Conservation (phyloP, 64 coral and sea anemone species). For the Actinia tenebrosa region DNA sequence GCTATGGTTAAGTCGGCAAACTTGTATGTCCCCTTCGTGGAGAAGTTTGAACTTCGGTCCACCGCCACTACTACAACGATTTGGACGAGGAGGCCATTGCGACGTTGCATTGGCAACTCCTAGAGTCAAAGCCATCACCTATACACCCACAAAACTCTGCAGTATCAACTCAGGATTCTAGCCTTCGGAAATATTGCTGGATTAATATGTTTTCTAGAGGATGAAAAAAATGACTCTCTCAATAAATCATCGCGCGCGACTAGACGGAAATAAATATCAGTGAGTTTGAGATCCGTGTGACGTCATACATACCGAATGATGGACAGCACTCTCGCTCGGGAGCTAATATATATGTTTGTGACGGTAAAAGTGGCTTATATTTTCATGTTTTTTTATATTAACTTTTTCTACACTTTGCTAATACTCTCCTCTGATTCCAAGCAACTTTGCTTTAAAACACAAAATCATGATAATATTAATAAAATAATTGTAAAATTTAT, state of each 20-base stretch:
- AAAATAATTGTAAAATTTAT: no score
- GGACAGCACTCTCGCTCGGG: background rate
- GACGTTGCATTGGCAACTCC: conserved; percentile 56
- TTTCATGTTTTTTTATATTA: background rate
- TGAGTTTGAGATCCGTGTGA: background rate
- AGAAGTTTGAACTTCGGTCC: conserved; percentile 98
- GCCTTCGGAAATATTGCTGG: background rate
- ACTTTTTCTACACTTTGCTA: background rate
- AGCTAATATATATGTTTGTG: background rate
- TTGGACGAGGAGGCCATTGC: conserved; percentile 55
- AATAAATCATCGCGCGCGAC: background rate
- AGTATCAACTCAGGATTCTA: background rate
- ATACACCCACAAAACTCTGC: background rate
- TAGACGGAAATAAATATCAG: background rate
- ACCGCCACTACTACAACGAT: conserved; percentile 70
- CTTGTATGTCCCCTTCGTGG: conserved; percentile 98
- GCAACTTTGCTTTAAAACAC: no score
- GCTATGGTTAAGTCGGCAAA: conserved; percentile 98
- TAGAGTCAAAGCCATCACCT: conserved; percentile 59
- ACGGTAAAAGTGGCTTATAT: background rate
- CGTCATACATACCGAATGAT: background rate
- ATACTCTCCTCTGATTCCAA: no score
- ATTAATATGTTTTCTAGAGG: background rate
- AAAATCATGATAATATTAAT: no score
- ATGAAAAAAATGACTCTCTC: background rate